Evolutionary conservation across 1,140 invertebrate genomes (phyloP), one percentile per base, ranked within the genome.

Genomic region (Goniozus legneri): DNA sequence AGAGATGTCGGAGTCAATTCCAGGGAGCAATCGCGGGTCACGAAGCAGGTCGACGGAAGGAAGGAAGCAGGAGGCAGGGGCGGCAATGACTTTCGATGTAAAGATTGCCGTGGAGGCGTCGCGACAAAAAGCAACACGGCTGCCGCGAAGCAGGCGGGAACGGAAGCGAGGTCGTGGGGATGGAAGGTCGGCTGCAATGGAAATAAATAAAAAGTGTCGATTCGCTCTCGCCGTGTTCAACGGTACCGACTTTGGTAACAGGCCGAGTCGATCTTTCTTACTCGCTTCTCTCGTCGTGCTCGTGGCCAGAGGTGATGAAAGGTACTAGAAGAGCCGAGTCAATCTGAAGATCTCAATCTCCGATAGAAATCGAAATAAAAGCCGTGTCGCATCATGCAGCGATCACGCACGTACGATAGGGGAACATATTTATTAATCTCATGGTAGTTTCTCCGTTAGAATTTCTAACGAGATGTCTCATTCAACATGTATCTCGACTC

Each of bases 1-100:
- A 43, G 41, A 47, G 52, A 51, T 45, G 52, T 58, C 44, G 47
- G 44, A 54, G 57, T 59, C 52, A 47, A 59, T 59, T 59, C 55
- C 52, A 46, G 27, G 27, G 37, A 48, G 38, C 53, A 52, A 59
- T 58, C 48, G 47, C 18, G 22, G 47, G 52, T 52, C 42, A 54
- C 47, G 51, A 50, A 44, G 43, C 41, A 34, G 40, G 18, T 50
- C 41, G 35, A 54, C 22, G n/a, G 38, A 36, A 47, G 46, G 39
- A 42, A 44, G 27, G 49, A 46, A 46, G 41, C 16, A 32, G 16
- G 20, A 38, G 27, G 21, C 19, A 10, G n/a, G n/a, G 24, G 14
- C 27, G 46, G 16, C 46, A 41, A 54, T 44, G 47, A 45, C 37
- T 51, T 10, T 19, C 32, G 56, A 54, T 47, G 47, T 54, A 55